Percentiles rank a stretch among this genome's conserved stretches.
Evolutionary conservation across 2,797 vertebrate species (phyloP).

Genomic region (Gallinago nigripennis): DNA sequence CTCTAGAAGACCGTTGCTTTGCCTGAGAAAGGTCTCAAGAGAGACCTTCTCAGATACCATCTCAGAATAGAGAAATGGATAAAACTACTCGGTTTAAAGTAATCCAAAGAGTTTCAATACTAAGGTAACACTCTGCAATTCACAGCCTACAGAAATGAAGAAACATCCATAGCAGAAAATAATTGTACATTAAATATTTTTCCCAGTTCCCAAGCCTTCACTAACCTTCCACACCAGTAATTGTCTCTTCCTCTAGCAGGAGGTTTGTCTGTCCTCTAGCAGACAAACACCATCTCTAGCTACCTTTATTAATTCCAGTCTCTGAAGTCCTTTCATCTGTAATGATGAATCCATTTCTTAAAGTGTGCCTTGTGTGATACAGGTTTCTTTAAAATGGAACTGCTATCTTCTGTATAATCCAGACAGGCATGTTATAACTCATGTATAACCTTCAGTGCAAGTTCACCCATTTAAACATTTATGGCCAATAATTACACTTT

Average conservation of each 20-base stretch:
- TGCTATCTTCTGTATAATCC: neutral
- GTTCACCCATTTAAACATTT: neutral
- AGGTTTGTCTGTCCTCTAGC: neutral
- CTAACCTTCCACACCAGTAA: fast-evolving
- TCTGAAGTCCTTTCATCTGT: neutral
- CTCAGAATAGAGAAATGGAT: neutral
- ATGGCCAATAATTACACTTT: neutral
- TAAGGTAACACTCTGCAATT: neutral
- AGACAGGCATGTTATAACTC: neutral
- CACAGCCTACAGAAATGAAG: neutral
- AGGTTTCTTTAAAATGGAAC: neutral
- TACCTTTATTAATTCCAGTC: neutral
- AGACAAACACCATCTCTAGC: neutral
- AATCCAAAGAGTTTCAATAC: neutral
- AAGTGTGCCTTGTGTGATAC: neutral
- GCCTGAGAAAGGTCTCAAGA: neutral
- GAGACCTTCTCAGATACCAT: too few species aligned
- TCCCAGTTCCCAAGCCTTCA: neutral
- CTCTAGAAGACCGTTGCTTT: neutral
- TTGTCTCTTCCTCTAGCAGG: neutral
- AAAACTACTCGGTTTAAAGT: neutral
- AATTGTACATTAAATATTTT: neutral
- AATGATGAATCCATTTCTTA: neutral
- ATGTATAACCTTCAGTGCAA: neutral
- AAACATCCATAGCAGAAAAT: neutral